Evolutionary conservation across 2,888 invertebrate genomes (phyloP).

Genomic region (Melolontha melolontha): DNA sequence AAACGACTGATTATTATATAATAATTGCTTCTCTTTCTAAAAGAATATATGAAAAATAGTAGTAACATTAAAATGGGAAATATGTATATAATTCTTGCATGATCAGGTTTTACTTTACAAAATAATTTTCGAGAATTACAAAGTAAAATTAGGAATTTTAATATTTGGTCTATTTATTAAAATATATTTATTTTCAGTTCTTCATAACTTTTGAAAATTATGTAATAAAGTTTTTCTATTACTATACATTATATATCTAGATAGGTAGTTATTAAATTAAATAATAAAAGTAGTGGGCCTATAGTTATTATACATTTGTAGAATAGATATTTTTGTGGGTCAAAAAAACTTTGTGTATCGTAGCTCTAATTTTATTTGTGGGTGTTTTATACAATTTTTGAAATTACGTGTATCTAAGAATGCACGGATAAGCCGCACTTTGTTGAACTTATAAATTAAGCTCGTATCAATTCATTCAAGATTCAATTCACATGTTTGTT

Average conservation of each 20-base stretch:
- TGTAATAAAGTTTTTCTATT: conserved; percentile 47
- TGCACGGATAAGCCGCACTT: too few species aligned
- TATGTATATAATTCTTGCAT: conserved; percentile 28
- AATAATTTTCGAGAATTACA: conserved; percentile 4
- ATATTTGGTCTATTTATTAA: conserved; percentile 19
- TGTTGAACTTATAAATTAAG: too few species aligned
- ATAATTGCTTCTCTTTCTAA: conserved; percentile 33
- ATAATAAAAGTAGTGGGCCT: conserved; percentile 62
- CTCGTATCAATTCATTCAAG: too few species aligned
- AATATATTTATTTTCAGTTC: conserved; percentile 46
- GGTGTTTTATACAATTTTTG: too few species aligned
- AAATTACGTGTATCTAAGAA: too few species aligned
- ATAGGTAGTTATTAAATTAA: conserved; percentile 62
- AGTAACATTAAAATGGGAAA: conserved; percentile 5
- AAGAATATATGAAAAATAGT: conserved; percentile 24
- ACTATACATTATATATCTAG: conserved; percentile 57
- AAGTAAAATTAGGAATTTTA: conserved; percentile 15
- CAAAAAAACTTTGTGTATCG: conserved; percentile 51
- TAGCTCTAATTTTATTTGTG: too few species aligned
- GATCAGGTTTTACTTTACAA: conserved; percentile 14
- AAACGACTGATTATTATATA: conserved; percentile 43
- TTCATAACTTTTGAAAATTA: conserved; percentile 35
- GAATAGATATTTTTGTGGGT: conserved; percentile 47
- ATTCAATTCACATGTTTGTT: too few species aligned
- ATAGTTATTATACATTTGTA: conserved; percentile 60